Evolutionary conservation across 2,113 vertebrate species (phyloP).

Genomic region (Dryoscopus gambensis): DNA sequence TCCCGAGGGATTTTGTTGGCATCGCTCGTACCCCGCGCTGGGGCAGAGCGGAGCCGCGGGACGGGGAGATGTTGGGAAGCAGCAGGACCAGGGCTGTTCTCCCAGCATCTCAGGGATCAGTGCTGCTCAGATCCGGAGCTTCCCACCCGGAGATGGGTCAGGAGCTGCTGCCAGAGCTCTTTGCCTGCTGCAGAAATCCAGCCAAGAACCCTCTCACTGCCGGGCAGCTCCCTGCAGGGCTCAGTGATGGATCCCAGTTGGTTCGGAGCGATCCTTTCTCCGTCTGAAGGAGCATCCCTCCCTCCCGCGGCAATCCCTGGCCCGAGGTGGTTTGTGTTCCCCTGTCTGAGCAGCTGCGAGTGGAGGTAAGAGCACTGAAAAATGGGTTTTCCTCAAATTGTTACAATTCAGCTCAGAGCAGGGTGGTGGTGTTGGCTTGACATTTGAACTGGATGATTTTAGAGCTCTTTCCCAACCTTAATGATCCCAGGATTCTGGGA

Average conservation of each 20-base stretch:
- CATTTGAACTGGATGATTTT: not conserved
- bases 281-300: not conserved
- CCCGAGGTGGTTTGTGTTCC: not conserved
- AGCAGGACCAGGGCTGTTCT: not conserved
- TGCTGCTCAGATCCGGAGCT: not conserved
- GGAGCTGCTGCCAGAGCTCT: not conserved
- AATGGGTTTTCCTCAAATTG: not conserved
- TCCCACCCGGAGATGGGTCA: accelerated
- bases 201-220: not conserved
- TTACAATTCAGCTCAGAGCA: not conserved
- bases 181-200: not conserved
- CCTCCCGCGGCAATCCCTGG: not conserved
- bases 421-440: not conserved
- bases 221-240: not conserved
- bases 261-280: not conserved
- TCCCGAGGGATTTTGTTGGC: not conserved
- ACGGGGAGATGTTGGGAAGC: not conserved
- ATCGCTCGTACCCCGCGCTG: accelerated
- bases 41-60: accelerated
- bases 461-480: not conserved
- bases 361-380: not conserved
- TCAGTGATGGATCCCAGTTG: not conserved
- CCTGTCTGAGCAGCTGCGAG: not conserved
- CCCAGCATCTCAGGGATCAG: accelerated
- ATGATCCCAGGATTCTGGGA: not conserved